Conservation (phyloP, 1,140 invertebrate genomes). For the Drosophila sucinea region DNA sequence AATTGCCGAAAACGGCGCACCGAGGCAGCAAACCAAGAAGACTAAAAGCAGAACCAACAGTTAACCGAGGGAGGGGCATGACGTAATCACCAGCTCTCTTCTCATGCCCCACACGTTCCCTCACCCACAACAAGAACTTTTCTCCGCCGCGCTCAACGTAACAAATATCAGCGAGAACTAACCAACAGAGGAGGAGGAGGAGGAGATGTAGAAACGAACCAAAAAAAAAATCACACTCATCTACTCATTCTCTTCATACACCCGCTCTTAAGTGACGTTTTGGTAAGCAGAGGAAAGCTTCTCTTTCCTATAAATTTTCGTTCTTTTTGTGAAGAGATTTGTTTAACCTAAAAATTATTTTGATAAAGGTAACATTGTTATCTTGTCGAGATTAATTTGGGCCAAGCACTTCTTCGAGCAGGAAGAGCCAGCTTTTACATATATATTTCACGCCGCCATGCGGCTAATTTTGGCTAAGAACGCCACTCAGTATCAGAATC, state of each 20-base stretch:
- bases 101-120: slow-evolving; percentile 4
- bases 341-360: not conserved
- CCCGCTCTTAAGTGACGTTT: slow-evolving; percentile 43
- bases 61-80: slow-evolving; percentile 18
- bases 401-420: not conserved
- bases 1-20: slow-evolving; percentile 55
- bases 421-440: not conserved
- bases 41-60: slow-evolving; percentile 28
- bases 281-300: slow-evolving; percentile 58
- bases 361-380: not conserved
- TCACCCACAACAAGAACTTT: slow-evolving; percentile 34
- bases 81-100: slow-evolving; percentile 16
- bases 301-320: slow-evolving; percentile 2
- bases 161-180: slow-evolving; percentile 26
- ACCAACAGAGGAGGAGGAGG: not conserved
- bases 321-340: slow-evolving; percentile 6
- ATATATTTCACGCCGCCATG: slow-evolving; percentile 44
- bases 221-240: not conserved
- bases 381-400: not conserved
- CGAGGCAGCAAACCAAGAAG: slow-evolving; percentile 22
- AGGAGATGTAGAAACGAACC: not conserved
- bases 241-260: slow-evolving; percentile 17
- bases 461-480: slow-evolving; percentile 64
- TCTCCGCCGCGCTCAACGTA: slow-evolving; percentile 35
- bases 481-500: slow-evolving; percentile 33